Base-by-base conservation (phyloP, 2,888 invertebrate genomes). In the Nasonia oneida region DNA sequence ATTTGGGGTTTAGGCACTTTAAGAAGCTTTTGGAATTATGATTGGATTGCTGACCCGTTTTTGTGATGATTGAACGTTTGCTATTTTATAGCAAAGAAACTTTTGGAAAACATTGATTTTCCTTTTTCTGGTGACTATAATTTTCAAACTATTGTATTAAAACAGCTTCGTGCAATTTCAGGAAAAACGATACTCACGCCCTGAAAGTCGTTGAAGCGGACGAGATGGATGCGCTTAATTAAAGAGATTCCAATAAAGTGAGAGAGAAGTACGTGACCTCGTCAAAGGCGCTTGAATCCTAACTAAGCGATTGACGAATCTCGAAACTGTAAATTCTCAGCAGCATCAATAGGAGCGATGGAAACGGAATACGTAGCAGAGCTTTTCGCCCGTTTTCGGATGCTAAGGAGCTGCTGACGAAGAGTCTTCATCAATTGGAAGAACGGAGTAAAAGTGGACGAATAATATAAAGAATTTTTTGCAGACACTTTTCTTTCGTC, bases 281-380 rank as follows among this genome's bases (percentile, higher is more conserved):
- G 47, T 47, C 1, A 47, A 47, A 47, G 12, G 47, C 47, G 12
- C 47, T 2, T 61, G 70, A 74, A 83, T 83, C 76, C 80, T 80
- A 83, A 86, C 83, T 86, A 83, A 77, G 76, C 86, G 76, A 80
- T 85, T 82, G 85, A 78, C 85, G 78, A 82, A 3, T 15, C 37
- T 18, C 18, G n/a, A 37, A 29, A 3, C 23, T 23, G 42, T 15
- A 64, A 74, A 78, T 78, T 64, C 78, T 61, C 37, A 50, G 18
- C 47, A 29, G 75, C 14, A 39, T 1, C 29, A 29, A 29, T 42
- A 29, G 42, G 18, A 33, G 53, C 8, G 53, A 10, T 14, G 3
- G 75, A 50, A 47, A n/a, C 6, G 8, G 12, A 14, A 15, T n/a
- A 14, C 42, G 18, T 29, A 33, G 18, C 18, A 47, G 33, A 61